Evolutionary conservation across 1,140 invertebrate genomes (phyloP).

Genomic region (Drosophila kanapiae): DNA sequence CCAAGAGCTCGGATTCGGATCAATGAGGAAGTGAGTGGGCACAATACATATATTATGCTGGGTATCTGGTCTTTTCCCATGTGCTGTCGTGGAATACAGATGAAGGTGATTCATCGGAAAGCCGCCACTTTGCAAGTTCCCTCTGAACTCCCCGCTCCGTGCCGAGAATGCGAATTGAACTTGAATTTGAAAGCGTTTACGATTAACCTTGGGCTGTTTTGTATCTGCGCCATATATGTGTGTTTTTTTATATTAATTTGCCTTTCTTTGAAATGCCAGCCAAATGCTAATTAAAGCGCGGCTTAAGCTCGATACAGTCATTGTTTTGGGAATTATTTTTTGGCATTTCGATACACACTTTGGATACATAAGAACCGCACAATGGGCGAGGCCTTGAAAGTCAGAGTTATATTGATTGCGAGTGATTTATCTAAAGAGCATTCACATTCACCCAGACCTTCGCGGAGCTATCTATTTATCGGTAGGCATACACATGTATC

Average conservation of each 20-base stretch:
- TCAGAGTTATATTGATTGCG: slow-evolving; percentile 37
- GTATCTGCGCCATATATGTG: slow-evolving; percentile 10
- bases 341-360: slow-evolving; percentile 2
- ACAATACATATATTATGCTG: slow-evolving; percentile 32
- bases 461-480: background rate
- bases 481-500: slow-evolving; percentile 13
- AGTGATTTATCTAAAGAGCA: slow-evolving; percentile 57
- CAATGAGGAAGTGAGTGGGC: slow-evolving; percentile 49
- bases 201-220: slow-evolving; percentile 54
- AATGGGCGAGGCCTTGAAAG: slow-evolving; percentile 70
- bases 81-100: slow-evolving; percentile 34
- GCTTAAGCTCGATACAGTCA: slow-evolving; percentile 37
- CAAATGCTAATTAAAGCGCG: slow-evolving; percentile 49
- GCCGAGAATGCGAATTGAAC: slow-evolving; percentile 71
- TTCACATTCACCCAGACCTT: slow-evolving; percentile 41
- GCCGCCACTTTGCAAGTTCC: slow-evolving; percentile 6
- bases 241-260: slow-evolving; percentile 38
- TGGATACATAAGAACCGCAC: slow-evolving; percentile 31
- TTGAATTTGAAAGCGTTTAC: slow-evolving; percentile 66
- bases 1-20: slow-evolving; percentile 27
- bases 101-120: slow-evolving; percentile 31
- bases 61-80: slow-evolving; percentile 39
- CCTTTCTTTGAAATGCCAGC: slow-evolving; percentile 50
- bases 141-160: slow-evolving; percentile 5
- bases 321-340: slow-evolving; percentile 38